phyloP scores from a whole-genome alignment of 1,140 invertebrate species.

The Dreissena polymorpha region DNA sequence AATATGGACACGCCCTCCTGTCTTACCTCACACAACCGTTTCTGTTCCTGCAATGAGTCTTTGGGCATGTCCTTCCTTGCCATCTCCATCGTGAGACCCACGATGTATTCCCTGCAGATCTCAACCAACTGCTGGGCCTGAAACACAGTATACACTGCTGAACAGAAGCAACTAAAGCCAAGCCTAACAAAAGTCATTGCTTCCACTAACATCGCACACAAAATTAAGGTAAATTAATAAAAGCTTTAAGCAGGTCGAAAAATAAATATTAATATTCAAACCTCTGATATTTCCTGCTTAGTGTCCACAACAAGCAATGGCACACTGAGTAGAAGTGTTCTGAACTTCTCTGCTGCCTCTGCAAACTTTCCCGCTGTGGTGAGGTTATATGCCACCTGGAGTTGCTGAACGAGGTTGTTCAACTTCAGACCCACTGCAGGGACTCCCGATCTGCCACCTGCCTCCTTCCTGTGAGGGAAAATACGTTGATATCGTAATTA shows the following conservation, averaged over 20 bases:
- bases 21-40: constrained; percentile 90
- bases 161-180: too few species aligned
- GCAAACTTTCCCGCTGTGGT: constrained; percentile 98
- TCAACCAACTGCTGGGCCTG: constrained; percentile 95
- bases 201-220: too few species aligned
- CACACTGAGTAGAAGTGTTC: constrained; percentile 90
- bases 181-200: too few species aligned
- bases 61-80: constrained; percentile 95
- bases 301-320: constrained; percentile 96
- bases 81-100: constrained; percentile 95
- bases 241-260: too few species aligned
- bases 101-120: constrained; percentile 97
- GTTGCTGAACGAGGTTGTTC: constrained; percentile 88
- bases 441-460: constrained; percentile 87
- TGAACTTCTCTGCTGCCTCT: constrained; percentile 95
- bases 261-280: constrained; percentile 39
- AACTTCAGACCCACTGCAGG: constrained; percentile 91
- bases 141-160: background rate
- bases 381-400: constrained; percentile 93
- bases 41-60: constrained; percentile 91
- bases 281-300: constrained; percentile 82
- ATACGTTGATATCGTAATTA: background rate
- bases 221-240: too few species aligned
- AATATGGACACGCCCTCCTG: too few species aligned
- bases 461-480: constrained; percentile 84